These are phyloP conservation scores for Sphaerophoria rueppellii DNA, from an alignment of 2,888 invertebrate genomes.

Conservation along the genomic window DNA sequence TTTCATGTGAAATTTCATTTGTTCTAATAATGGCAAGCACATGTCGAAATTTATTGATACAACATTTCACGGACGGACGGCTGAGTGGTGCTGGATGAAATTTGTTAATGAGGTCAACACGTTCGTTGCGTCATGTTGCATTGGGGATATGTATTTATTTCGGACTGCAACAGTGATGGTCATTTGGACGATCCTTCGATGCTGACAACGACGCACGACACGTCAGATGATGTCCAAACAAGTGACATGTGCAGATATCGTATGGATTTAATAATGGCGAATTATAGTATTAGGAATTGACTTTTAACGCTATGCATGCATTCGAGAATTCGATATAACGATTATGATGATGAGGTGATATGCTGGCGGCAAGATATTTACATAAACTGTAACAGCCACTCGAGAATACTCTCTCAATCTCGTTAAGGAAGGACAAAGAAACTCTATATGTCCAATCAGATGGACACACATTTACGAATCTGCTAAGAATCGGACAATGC, in stretches of 20 bases:
- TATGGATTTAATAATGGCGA: conserved; percentile 26
- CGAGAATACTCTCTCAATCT: no score
- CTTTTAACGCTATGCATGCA: conserved; percentile 26
- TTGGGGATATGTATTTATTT: neutral
- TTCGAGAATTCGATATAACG: neutral
- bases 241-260: neutral
- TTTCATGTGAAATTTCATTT: conserved; percentile 12
- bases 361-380: no score
- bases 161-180: neutral
- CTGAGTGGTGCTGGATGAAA: neutral
- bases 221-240: neutral
- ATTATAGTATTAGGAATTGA: conserved; percentile 35
- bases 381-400: no score
- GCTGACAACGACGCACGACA: neutral
- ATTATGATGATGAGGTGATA: neutral
- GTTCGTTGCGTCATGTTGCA: conserved; percentile 1
- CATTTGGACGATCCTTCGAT: neutral
- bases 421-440: no score
- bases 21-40: neutral
- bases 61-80: neutral
- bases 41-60: neutral
- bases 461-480: no score
- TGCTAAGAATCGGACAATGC: no score
- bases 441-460: no score
- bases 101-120: conserved; percentile 32